Conservation (phyloP, 2,888 invertebrate species). For the Lasioglossum pauxillum region DNA sequence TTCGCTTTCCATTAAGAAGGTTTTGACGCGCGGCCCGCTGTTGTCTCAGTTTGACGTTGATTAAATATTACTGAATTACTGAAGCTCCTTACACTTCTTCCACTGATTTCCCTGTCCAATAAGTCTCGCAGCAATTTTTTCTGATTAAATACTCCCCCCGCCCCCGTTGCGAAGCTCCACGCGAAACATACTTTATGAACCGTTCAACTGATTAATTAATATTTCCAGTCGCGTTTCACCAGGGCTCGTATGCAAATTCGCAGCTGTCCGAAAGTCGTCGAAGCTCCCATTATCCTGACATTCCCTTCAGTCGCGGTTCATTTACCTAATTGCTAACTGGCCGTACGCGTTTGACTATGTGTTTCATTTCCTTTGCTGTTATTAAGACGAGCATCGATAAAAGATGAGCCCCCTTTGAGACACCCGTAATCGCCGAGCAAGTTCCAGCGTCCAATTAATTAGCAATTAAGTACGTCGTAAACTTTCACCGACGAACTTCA, state of each 20-base stretch:
- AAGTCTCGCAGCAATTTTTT: neutral
- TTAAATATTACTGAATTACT: neutral
- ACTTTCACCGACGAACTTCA: slow-evolving; percentile 29
- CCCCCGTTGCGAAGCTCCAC: neutral
- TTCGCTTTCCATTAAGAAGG: neutral
- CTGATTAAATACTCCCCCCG: neutral
- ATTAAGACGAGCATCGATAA: slow-evolving; percentile 4
- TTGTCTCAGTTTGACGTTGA: neutral
- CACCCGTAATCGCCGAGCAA: neutral
- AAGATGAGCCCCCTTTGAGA: neutral
- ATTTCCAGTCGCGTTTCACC: slow-evolving; percentile 3
- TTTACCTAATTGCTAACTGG: slow-evolving; percentile 7
- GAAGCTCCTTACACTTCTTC: neutral
- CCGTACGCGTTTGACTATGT: neutral
- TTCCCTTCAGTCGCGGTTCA: neutral
- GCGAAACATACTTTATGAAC: neutral
- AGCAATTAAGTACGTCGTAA: slow-evolving; percentile 9
- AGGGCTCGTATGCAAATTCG: slow-evolving; percentile 19
- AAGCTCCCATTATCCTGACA: neutral
- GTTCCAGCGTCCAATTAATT: slow-evolving; percentile 23
- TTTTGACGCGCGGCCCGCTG: neutral
- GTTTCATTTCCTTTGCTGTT: neutral
- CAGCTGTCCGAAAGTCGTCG: neutral
- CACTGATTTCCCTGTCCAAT: slow-evolving; percentile 1
- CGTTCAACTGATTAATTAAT: slow-evolving; percentile 24